A percentile compares a stretch with the other conserved stretches of the same genome.
phyloP scores from a whole-genome alignment of 2,113 vertebrate genomes.

The Anarhynchus alexandrinus region DNA sequence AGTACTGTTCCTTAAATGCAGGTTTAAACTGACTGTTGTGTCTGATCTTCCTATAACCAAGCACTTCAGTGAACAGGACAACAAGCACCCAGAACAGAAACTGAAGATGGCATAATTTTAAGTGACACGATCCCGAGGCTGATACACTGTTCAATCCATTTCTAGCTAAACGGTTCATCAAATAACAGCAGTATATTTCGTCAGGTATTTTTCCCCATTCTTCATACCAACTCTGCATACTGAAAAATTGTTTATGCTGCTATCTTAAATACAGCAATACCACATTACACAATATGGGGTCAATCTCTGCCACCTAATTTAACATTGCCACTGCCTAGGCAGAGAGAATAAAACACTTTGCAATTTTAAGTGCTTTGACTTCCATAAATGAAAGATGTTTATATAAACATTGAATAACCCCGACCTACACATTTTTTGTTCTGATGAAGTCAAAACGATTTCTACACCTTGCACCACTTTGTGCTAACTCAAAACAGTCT shows the following conservation, averaged over 20 bases:
- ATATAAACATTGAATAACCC: neutral
- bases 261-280: neutral
- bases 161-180: neutral
- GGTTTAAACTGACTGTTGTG: neutral
- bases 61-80: conserved; percentile 40
- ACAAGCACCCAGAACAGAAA: conserved; percentile 3
- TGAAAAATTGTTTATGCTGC: neutral
- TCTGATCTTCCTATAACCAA: conserved; percentile 19
- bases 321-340: neutral
- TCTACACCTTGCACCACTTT: neutral
- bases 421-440: neutral
- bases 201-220: neutral
- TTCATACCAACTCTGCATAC: neutral
- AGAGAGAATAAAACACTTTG: neutral
- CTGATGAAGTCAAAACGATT: neutral
- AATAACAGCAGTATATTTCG: neutral
- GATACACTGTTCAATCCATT: accelerated
- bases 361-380: neutral
- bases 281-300: accelerated
- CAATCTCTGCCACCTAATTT: neutral
- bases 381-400: neutral
- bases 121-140: accelerated
- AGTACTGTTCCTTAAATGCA: neutral
- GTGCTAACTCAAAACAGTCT: neutral
- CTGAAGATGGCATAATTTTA: neutral